Conservation (phyloP, 2,888 invertebrate species). For the Ramazzottius varieornatus region DNA sequence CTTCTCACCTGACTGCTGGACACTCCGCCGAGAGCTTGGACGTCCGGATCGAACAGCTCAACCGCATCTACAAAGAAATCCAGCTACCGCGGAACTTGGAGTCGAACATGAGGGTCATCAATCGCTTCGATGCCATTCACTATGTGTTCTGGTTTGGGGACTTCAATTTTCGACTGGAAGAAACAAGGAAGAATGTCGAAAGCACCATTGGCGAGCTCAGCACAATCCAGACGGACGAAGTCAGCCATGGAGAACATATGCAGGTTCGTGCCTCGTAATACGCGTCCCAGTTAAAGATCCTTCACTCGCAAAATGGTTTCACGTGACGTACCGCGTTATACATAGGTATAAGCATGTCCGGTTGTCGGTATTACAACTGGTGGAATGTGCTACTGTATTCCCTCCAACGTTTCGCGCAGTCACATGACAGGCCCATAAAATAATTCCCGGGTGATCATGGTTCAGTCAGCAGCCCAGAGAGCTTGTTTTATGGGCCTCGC, state of each 20-base stretch:
- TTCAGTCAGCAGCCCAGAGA: too few relatives aligned
- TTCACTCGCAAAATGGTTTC: too few relatives aligned
- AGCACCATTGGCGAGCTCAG: background rate
- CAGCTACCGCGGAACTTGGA: background rate
- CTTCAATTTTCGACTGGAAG: background rate
- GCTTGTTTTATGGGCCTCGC: too few relatives aligned
- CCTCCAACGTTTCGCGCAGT: too few relatives aligned
- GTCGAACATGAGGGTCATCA: background rate
- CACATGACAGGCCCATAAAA: too few relatives aligned
- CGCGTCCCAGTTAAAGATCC: too few relatives aligned
- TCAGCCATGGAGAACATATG: background rate
- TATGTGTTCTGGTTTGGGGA: conserved; percentile 2
- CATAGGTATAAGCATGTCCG: too few relatives aligned
- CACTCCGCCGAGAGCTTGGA: background rate
- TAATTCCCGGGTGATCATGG: too few relatives aligned
- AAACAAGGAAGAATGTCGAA: background rate
- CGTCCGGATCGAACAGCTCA: background rate
- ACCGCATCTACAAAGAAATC: conserved; percentile 1
- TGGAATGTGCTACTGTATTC: too few relatives aligned
- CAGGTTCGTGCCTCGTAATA: too few relatives aligned
- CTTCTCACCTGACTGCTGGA: background rate
- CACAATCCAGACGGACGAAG: background rate
- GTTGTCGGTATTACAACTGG: too few relatives aligned
- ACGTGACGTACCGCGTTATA: too few relatives aligned
- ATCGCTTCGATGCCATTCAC: background rate